Evolutionary conservation across 2,888 invertebrate species (phyloP).

Genomic region (Atherix ibis): DNA sequence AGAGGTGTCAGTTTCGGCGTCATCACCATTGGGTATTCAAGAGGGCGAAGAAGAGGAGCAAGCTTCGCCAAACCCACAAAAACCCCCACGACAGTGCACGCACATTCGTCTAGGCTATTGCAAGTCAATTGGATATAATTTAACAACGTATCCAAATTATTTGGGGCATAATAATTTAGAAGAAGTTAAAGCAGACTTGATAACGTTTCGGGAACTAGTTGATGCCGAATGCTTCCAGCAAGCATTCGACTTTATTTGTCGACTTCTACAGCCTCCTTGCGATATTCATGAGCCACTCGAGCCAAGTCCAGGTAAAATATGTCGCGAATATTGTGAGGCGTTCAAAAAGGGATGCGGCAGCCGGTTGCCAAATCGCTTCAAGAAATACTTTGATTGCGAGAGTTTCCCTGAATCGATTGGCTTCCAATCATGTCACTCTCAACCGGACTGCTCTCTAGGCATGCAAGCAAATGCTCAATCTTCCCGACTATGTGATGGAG

Average conservation of each 20-base stretch:
- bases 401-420: slow-evolving; percentile 66
- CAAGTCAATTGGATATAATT: slow-evolving; percentile 55
- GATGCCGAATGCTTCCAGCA: slow-evolving; percentile 80
- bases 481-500: slow-evolving; percentile 68
- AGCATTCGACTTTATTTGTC: slow-evolving; percentile 80
- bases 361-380: slow-evolving; percentile 53
- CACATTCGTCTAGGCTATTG: slow-evolving; percentile 53
- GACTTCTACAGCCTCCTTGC: slow-evolving; percentile 70
- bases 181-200: slow-evolving; percentile 58
- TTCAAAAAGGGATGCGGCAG: slow-evolving; percentile 72
- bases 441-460: slow-evolving; percentile 66
- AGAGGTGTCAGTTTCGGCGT: slow-evolving; percentile 26
- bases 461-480: slow-evolving; percentile 60
- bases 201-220: slow-evolving; percentile 69
- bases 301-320: slow-evolving; percentile 33
- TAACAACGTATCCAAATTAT: slow-evolving; percentile 67
- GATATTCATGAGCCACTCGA: slow-evolving; percentile 43
- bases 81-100: slow-evolving; percentile 50
- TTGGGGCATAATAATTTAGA: slow-evolving; percentile 43
- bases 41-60: slow-evolving; percentile 19
- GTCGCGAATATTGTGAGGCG: slow-evolving; percentile 69
- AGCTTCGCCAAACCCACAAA: slow-evolving; percentile 30
- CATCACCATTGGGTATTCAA: slow-evolving; percentile 23
- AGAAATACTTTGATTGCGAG: slow-evolving; percentile 58
- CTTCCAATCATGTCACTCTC: slow-evolving; percentile 54